These are phyloP conservation scores for Scaptomyza pallida DNA, from an alignment of 1,140 invertebrate genomes.

Conservation along the genomic window DNA sequence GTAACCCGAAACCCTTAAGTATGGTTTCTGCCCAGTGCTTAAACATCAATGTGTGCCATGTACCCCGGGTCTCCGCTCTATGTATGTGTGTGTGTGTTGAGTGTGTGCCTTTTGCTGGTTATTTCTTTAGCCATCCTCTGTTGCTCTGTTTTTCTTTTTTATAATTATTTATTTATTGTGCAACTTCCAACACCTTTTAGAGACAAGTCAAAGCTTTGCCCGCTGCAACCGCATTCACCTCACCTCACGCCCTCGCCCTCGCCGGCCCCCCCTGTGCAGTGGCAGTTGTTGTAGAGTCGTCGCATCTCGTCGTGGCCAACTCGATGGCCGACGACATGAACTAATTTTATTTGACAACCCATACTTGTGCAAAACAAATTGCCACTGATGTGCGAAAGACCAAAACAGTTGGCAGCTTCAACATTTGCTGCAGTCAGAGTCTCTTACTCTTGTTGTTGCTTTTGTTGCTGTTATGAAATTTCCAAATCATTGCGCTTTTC, in stretches of 20 bases:
- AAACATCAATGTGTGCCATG: conserved; percentile 78
- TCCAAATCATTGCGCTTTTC: conserved; percentile 82
- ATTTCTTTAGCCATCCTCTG: conserved; percentile 15
- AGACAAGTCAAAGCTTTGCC: conserved; percentile 79
- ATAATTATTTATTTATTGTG: conserved; percentile 84
- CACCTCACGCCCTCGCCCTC: not conserved
- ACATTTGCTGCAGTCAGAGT: conserved; percentile 15
- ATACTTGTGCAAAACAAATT: conserved; percentile 84
- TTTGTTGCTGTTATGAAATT: conserved; percentile 75
- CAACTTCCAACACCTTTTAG: conserved; percentile 84
- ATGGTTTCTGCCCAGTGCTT: conserved; percentile 81
- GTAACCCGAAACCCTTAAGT: conserved; percentile 76
- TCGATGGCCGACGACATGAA: conserved; percentile 72
- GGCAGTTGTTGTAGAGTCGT: conserved; percentile 57
- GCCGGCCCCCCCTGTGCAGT: conserved; percentile 1
- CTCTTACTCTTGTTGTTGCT: conserved; percentile 1
- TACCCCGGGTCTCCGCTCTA: conserved; percentile 28
- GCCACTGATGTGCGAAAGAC: conserved; percentile 84
- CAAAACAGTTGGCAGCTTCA: conserved; percentile 75
- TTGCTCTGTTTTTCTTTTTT: conserved; percentile 57
- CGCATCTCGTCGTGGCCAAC: conserved; percentile 58
- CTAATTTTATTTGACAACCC: conserved; percentile 84
- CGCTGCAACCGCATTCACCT: conserved; percentile 30
- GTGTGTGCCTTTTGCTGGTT: conserved; percentile 31
- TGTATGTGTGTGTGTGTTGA: conserved; percentile 24